A percentile compares a stretch with the other conserved stretches of the same genome.
Evolutionary conservation across 2,113 vertebrate genomes (phyloP).

Genomic region (Hemiprocne comata): DNA sequence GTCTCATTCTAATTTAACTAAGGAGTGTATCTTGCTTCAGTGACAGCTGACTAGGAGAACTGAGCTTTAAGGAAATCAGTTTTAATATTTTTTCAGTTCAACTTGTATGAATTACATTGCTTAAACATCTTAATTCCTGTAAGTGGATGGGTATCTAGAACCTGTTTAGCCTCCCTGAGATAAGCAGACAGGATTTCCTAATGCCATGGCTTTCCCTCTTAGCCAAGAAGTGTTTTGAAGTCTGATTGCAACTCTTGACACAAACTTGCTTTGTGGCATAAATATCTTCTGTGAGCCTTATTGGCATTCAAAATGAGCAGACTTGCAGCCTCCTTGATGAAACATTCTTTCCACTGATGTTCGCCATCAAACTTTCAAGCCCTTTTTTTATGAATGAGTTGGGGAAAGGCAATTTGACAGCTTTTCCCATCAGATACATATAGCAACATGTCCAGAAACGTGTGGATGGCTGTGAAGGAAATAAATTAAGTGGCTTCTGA

Average conservation of each 20-base stretch:
- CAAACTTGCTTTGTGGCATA: neutral
- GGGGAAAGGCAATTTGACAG: neutral
- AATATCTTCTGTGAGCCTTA: neutral
- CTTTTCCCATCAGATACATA: neutral
- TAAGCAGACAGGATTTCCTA: slow-evolving; percentile 31
- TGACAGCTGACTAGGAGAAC: neutral
- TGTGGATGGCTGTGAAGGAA: neutral
- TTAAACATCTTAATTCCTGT: neutral
- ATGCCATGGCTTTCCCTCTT: neutral
- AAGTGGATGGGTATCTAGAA: slow-evolving; percentile 13
- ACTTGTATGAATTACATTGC: neutral
- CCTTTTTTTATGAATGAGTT: neutral
- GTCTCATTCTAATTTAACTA: neutral
- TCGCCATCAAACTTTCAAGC: neutral
- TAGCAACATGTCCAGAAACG: neutral
- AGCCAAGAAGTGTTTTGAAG: slow-evolving; percentile 37
- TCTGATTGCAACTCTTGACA: slow-evolving; percentile 19
- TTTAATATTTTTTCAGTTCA: neutral
- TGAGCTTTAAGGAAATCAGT: neutral
- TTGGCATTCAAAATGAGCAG: neutral
- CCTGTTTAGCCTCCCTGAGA: slow-evolving; percentile 31
- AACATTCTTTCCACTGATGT: slow-evolving; percentile 12
- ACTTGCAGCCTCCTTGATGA: neutral
- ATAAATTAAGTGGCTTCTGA: neutral
- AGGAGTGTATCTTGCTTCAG: neutral